A percentile compares a stretch with the other conserved stretches of the same genome.
phyloP scores from a whole-genome alignment of 2,113 vertebrate genomes.

The Charadrius vociferus region DNA sequence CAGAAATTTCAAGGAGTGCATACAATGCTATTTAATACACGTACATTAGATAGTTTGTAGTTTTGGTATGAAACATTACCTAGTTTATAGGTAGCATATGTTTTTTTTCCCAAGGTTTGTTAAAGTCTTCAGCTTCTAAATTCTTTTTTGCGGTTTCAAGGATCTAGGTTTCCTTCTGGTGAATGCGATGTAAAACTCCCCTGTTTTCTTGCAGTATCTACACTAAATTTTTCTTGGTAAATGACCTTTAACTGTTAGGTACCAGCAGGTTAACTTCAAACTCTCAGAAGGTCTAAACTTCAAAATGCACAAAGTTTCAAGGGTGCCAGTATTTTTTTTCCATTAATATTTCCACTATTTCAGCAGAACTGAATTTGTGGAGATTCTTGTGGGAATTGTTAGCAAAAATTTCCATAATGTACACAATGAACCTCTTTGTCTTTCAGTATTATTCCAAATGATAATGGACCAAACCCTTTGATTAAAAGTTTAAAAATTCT shows the following conservation, averaged over 20 bases:
- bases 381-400: background rate
- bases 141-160: background rate
- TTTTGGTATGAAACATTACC: background rate
- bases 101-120: background rate
- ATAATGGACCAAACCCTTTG: background rate
- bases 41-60: background rate
- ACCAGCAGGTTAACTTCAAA: background rate
- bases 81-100: background rate
- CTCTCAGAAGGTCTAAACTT: background rate
- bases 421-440: background rate
- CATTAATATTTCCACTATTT: background rate
- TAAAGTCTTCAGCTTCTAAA: background rate
- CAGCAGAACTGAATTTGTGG: background rate
- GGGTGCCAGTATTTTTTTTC: background rate
- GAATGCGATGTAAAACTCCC: background rate
- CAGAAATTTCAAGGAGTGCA: background rate
- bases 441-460: background rate
- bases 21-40: background rate
- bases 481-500: background rate
- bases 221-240: background rate
- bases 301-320: background rate
- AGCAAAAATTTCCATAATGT: background rate
- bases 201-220: background rate
- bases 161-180: background rate
- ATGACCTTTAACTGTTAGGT: background rate